Conservation (phyloP, 2,888 invertebrate species). For the Trachelus stipa region DNA sequence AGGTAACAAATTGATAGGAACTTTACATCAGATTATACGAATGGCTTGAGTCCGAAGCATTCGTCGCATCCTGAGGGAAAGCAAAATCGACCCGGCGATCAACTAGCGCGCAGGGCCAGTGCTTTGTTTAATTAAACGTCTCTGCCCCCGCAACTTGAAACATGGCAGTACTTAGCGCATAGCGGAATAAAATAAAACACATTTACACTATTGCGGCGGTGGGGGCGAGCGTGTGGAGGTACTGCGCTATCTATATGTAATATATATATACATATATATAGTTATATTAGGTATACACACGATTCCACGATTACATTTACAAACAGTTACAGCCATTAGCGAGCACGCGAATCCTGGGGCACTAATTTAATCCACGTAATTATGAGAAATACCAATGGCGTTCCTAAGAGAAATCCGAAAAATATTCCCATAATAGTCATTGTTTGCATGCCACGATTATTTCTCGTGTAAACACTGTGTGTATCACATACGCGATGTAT, state of each 20-base stretch:
- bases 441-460: neutral
- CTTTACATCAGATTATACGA: neutral
- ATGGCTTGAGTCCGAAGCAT: neutral
- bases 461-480: neutral
- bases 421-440: neutral
- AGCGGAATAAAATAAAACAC: constrained; percentile 6
- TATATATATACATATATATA: constrained; percentile 5
- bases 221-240: neutral
- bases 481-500: neutral
- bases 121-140: constrained; percentile 6
- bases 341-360: constrained; percentile 48
- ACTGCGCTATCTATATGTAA: constrained; percentile 15
- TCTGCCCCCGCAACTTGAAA: neutral
- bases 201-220: neutral
- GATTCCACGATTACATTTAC: constrained; percentile 47
- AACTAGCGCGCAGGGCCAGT: neutral
- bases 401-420: constrained; percentile 17
- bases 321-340: constrained; percentile 50
- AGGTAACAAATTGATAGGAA: neutral
- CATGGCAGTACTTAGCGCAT: constrained; percentile 8
- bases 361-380: constrained; percentile 51
- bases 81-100: neutral
- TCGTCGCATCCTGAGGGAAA: neutral
- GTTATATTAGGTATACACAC: constrained; percentile 14
- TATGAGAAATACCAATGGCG: constrained; percentile 35